A percentile compares a stretch with the other conserved stretches of the same genome.
phyloP scores from a whole-genome alignment of 2,888 invertebrate genomes.

The Odontocerum albicorne region DNA sequence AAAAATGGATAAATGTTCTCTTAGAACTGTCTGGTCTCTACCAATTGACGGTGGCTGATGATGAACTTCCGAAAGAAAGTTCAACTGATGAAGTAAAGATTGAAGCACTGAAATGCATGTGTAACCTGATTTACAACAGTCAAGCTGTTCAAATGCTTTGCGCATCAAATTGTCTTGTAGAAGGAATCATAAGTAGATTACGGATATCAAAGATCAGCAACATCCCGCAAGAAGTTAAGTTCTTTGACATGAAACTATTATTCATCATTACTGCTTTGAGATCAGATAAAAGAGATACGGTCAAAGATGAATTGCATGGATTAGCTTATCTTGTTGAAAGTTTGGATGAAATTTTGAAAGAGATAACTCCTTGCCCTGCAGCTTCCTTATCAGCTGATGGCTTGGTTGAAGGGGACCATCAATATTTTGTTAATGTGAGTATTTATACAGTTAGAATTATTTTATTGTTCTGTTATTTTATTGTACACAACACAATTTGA shows the following conservation, averaged over 20 bases:
- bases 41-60: conserved; percentile 43
- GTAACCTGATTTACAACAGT: conserved; percentile 85
- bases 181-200: conserved; percentile 72
- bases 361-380: conserved; percentile 40
- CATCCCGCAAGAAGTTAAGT: conserved; percentile 71
- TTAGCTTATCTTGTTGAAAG: conserved; percentile 68
- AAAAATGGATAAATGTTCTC: conserved; percentile 68
- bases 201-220: conserved; percentile 66
- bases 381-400: background rate
- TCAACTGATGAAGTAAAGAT: conserved; percentile 60
- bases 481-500: too few species aligned
- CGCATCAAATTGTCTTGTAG: conserved; percentile 62
- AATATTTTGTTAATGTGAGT: conserved; percentile 45
- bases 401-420: conserved; percentile 39
- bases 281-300: conserved; percentile 64
- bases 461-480: background rate
- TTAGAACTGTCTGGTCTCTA: conserved; percentile 67
- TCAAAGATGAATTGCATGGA: conserved; percentile 70
- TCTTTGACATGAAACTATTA: conserved; percentile 85
- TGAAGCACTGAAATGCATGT: conserved; percentile 86
- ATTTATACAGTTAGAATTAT: too few species aligned
- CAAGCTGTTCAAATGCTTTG: conserved; percentile 61
- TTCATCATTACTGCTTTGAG: conserved; percentile 88
- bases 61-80: conserved; percentile 46
- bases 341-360: conserved; percentile 64